A percentile compares a stretch with the other conserved stretches of the same genome.
Evolutionary conservation across 2,797 vertebrate genomes (phyloP).

Genomic region (Macropus fuliginosus): DNA sequence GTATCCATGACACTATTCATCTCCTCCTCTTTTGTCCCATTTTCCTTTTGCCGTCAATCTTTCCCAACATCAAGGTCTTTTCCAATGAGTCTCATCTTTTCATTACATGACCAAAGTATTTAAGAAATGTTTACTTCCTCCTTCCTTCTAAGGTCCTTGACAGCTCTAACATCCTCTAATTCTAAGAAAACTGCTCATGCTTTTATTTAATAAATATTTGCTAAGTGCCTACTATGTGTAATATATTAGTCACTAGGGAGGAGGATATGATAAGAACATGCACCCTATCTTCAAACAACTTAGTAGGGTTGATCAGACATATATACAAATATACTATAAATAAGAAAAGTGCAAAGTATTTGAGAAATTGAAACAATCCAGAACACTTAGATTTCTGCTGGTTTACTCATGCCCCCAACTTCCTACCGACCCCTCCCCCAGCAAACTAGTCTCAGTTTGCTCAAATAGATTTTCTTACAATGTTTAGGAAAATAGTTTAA

Average conservation of each 20-base stretch:
- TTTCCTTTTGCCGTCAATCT: not conserved
- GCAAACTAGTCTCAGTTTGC: slow-evolving; percentile 54
- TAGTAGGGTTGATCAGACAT: not conserved
- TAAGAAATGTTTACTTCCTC: not conserved
- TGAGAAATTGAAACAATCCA: not conserved
- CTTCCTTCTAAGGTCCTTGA: not conserved
- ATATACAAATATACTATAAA: not conserved
- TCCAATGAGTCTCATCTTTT: not conserved
- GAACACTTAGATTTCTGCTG: not conserved
- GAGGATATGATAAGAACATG: not conserved
- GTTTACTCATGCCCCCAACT: slow-evolving; percentile 35
- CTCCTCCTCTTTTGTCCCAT: not conserved
- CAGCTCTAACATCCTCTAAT: not conserved
- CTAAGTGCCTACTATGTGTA: not conserved
- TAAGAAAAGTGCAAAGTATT: not conserved
- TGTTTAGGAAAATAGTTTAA: slow-evolving; percentile 78
- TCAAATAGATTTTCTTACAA: slow-evolving; percentile 70
- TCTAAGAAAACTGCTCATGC: not conserved
- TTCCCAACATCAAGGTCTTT: not conserved
- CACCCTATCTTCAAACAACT: not conserved
- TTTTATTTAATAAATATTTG: not conserved
- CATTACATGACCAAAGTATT: not conserved
- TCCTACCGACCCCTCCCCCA: slow-evolving; percentile 11
- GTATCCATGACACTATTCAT: not conserved
- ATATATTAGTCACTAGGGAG: not conserved